Conservation (phyloP, 2,797 vertebrate genomes). For the Coluber constrictor region DNA sequence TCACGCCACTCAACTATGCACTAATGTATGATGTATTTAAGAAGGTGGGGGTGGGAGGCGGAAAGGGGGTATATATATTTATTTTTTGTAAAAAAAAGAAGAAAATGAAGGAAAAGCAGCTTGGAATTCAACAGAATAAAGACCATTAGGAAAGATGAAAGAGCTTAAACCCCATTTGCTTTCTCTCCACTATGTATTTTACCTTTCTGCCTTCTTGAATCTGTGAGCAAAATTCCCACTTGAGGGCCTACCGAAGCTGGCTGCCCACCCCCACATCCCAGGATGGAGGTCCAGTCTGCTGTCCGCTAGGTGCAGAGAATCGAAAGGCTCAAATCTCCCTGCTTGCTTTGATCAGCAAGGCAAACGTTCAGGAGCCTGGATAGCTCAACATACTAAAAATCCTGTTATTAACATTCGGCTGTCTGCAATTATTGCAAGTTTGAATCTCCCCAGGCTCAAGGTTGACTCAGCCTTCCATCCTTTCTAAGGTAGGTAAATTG, state of each 20-base stretch:
- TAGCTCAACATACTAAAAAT: too few relatives aligned
- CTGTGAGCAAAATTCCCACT: neutral
- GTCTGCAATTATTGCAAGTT: too few relatives aligned
- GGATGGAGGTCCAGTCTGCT: neutral
- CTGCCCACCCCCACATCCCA: neutral
- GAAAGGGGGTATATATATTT: slow-evolving; percentile 4
- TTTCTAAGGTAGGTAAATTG: too few relatives aligned
- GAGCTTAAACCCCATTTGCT: too few relatives aligned
- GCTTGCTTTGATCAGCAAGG: neutral
- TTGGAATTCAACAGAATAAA: neutral
- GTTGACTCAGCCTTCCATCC: too few relatives aligned
- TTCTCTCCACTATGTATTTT: neutral
- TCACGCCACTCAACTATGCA: slow-evolving; percentile 8
- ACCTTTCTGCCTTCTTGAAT: neutral
- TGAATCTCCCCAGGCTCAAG: too few relatives aligned
- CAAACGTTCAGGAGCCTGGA: neutral
- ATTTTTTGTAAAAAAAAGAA: slow-evolving; percentile 14
- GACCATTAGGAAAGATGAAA: neutral
- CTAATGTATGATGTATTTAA: slow-evolving; percentile 22
- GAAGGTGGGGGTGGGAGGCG: neutral
- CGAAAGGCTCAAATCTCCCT: neutral
- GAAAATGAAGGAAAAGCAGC: neutral
- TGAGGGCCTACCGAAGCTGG: neutral
- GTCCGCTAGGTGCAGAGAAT: neutral
- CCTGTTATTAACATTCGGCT: too few relatives aligned